Conservation (phyloP, 2,113 vertebrate genomes). For the Mustelus asterias region DNA sequence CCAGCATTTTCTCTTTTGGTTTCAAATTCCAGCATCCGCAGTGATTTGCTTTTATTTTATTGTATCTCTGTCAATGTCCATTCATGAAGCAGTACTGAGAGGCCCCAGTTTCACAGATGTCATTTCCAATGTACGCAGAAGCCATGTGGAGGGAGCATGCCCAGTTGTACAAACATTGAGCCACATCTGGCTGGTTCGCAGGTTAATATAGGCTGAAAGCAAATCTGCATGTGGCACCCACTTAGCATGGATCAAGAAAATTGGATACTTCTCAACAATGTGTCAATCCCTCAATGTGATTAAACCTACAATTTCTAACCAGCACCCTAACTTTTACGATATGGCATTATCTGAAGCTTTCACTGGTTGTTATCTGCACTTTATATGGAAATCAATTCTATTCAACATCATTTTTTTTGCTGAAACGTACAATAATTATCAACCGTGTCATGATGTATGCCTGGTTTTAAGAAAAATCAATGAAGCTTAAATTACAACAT, state of each 20-base stretch:
- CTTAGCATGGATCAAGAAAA: background rate
- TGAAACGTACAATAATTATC: slow-evolving; percentile 23
- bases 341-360: background rate
- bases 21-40: no score
- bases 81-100: background rate
- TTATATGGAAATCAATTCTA: slow-evolving; percentile 18
- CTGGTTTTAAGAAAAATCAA: slow-evolving; percentile 31
- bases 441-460: background rate
- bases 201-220: background rate
- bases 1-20: no score
- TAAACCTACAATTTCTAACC: background rate
- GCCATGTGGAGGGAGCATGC: background rate
- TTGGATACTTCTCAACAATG: background rate
- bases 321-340: background rate
- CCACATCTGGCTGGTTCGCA: no score
- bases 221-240: background rate
- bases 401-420: slow-evolving; percentile 23
- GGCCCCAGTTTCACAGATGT: no score
- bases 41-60: no score
- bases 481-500: slow-evolving; percentile 19
- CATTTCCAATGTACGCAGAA: background rate
- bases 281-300: background rate
- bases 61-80: background rate
- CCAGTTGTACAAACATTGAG: background rate
- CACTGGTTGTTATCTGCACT: background rate